These are phyloP conservation scores for Ectemnius lituratus DNA, from an alignment of 2,888 invertebrate genomes.

Conservation along the genomic window DNA sequence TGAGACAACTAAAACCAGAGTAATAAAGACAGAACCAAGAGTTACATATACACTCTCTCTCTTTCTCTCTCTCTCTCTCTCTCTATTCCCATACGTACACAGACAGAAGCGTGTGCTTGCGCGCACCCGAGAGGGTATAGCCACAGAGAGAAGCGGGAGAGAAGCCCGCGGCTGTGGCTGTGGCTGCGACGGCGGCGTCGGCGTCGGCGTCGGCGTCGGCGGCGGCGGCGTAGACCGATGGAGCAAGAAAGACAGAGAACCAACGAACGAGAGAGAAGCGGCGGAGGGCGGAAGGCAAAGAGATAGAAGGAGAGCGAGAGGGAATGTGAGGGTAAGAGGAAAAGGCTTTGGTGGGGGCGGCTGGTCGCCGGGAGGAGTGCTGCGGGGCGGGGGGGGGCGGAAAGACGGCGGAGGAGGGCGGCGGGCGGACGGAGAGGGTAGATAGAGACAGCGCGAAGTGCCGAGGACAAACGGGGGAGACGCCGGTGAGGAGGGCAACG, in stretches of 20 bases:
- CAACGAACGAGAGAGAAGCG: not conserved
- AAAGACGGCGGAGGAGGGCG: slow-evolving; percentile 10
- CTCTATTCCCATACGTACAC: not conserved
- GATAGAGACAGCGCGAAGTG: slow-evolving; percentile 7
- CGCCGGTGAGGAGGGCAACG: not conserved
- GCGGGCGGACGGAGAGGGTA: slow-evolving; percentile 8
- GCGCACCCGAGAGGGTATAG: too few relatives aligned
- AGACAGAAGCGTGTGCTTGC: too few relatives aligned
- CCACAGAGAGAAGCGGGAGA: slow-evolving; percentile 13
- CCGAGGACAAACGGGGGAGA: slow-evolving; percentile 9
- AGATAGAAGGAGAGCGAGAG: slow-evolving; percentile 30
- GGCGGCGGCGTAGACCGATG: not conserved
- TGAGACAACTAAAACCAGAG: too few relatives aligned
- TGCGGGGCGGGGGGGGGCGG: not conserved
- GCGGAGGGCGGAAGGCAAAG: slow-evolving; percentile 16
- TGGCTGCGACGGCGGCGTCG: not conserved
- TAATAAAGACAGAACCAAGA: too few relatives aligned
- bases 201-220: not conserved
- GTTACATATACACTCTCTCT: too few relatives aligned
- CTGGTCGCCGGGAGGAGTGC: slow-evolving; percentile 5
- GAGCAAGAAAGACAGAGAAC: slow-evolving; percentile 2
- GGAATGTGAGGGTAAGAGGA: slow-evolving; percentile 4
- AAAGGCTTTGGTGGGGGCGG: not conserved
- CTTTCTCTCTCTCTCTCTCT: too few relatives aligned
- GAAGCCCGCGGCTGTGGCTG: slow-evolving; percentile 5